Evolutionary conservation across 2,888 invertebrate genomes (phyloP), one percentile per base, ranked within the genome.

Genomic region (Steinernema hermaphroditum): DNA sequence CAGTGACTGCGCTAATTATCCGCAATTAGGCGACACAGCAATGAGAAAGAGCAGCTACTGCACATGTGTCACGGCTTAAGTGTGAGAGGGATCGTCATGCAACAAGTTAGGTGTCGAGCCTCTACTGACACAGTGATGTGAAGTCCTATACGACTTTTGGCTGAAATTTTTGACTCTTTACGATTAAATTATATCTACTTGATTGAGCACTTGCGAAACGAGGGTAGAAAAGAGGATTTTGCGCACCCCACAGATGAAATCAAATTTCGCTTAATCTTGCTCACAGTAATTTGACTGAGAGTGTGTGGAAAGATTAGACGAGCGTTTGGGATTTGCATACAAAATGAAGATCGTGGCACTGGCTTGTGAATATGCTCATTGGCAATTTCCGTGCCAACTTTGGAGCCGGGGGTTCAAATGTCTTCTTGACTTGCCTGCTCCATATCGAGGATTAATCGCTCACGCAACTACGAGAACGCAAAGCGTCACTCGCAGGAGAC

Each of bases 191-290:
- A 62, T 62, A 29, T 62, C 62, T 62, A 62, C 27, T 62, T 62
- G 62, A 62, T 62, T 62, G 62, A 62, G 62, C 32, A 62, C 62
- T 62, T 62, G 62, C 62, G 62, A 62, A 62, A 62, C 62, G 62
- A 62, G 62, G 62, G 32, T 29, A 62, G 62, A 62, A 62, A 62
- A 62, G 62, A 16, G 62, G 62, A 62, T 62, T 62, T 62, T 16
- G 62, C 46, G 16, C 62, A 62, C 62, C 32, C 62, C 32, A 14
- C 62, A 22, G 24, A 62, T 62, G 32, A 62, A 62, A 62, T 62
- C 62, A 62, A 62, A 62, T 62, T 62, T 62, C 32, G 29, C 27
- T 62, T 62, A 62, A 62, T 62, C 62, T 62, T n/a, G 27, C 62
- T 62, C 62, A 14, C 62, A 14, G 27, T 14, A 32, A 62, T 62